Conservation (phyloP, 1,140 invertebrate species). For the Drosophila nebulosa region DNA sequence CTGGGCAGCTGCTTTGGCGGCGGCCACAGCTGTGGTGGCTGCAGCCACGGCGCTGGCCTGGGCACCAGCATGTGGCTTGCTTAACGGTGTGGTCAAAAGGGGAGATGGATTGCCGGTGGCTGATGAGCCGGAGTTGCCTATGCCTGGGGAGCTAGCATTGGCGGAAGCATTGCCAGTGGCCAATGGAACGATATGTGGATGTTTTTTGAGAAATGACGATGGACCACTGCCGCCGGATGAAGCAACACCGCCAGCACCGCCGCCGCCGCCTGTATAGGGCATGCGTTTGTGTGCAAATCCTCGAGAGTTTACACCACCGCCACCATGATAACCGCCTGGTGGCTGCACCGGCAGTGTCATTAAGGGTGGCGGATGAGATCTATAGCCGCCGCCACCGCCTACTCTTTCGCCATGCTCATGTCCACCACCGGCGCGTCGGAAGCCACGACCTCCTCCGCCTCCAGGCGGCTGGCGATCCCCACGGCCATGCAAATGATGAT, state of each 20-base stretch:
- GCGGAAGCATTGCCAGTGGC: not conserved
- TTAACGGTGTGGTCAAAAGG: not conserved
- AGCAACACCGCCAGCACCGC: slow-evolving; percentile 6
- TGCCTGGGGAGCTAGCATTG: slow-evolving; percentile 10
- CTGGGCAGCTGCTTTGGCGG: slow-evolving; percentile 73
- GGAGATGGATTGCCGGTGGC: not conserved
- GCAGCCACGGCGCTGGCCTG: slow-evolving; percentile 71
- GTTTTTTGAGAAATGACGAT: slow-evolving; percentile 48
- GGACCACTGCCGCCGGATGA: slow-evolving; percentile 1
- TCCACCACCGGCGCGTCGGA: slow-evolving; percentile 56
- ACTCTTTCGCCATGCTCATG: slow-evolving; percentile 47
- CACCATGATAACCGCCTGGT: slow-evolving; percentile 60
- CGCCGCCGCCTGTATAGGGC: slow-evolving; percentile 53
- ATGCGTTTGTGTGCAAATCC: slow-evolving; percentile 71
- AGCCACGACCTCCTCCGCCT: slow-evolving; percentile 56
- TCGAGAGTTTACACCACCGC: slow-evolving; percentile 23
- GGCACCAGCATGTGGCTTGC: slow-evolving; percentile 57
- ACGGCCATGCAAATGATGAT: slow-evolving; percentile 59
- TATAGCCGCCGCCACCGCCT: slow-evolving; percentile 50
- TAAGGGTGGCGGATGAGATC: slow-evolving; percentile 69
- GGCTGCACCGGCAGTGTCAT: slow-evolving; percentile 74
- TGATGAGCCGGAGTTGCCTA: not conserved
- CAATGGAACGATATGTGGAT: slow-evolving; percentile 24
- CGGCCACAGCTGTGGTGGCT: slow-evolving; percentile 72
- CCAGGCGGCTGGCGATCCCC: slow-evolving; percentile 32